These are phyloP conservation scores for Ctenomys sociabilis DNA, from an alignment of 2,113 vertebrate species.

Conservation along the genomic window DNA sequence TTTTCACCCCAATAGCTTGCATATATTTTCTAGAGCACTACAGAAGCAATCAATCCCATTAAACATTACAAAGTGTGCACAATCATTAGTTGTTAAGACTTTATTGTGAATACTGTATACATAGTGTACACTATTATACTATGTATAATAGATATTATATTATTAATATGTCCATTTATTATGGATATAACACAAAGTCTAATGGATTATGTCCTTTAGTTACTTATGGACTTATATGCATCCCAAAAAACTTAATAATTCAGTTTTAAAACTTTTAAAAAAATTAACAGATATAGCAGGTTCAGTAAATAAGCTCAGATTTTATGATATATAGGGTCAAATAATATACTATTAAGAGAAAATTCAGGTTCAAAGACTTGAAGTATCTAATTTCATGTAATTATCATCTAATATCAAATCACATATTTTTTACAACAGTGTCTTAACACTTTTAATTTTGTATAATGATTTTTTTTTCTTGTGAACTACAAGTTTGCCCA, in stretches of 20 bases:
- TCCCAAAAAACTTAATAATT: neutral
- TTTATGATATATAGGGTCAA: neutral
- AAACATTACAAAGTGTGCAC: neutral
- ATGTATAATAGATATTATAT: neutral
- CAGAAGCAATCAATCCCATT: neutral
- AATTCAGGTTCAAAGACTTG: constrained; percentile 44
- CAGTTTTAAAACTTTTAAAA: neutral
- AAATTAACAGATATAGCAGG: neutral
- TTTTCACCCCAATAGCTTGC: neutral
- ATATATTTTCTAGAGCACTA: neutral
- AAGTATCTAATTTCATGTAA: constrained; percentile 22
- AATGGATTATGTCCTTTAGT: neutral
- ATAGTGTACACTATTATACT: too few species aligned
- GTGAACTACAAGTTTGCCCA: neutral
- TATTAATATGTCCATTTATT: neutral
- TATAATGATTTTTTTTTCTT: constrained; percentile 27
- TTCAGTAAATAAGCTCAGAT: neutral
- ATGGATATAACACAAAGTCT: neutral
- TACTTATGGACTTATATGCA: neutral
- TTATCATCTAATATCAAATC: constrained; percentile 20
- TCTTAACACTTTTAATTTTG: constrained; percentile 12
- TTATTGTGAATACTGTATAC: neutral
- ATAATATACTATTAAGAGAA: neutral
- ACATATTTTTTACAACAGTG: neutral
- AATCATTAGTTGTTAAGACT: neutral